phyloP scores from a whole-genome alignment of 1,140 invertebrate genomes.

The Macrosteles quadrilineatus region DNA sequence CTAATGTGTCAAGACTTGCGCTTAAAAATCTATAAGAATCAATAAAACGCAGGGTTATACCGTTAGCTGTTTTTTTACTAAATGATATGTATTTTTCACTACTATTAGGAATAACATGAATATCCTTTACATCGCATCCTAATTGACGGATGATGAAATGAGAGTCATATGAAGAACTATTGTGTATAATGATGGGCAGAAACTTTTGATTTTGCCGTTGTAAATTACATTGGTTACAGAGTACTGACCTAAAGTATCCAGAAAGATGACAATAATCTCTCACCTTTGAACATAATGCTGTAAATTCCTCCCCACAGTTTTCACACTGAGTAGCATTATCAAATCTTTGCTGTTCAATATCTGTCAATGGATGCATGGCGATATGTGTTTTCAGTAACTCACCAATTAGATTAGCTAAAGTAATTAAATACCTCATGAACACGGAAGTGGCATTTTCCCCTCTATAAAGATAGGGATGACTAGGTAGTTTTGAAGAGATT shows the following conservation, averaged over 20 bases:
- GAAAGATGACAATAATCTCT: constrained; percentile 25
- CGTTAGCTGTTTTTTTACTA: constrained; percentile 18
- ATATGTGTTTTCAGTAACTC: not conserved
- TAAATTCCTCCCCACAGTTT: constrained; percentile 9
- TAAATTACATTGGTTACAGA: constrained; percentile 24
- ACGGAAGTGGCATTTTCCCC: not conserved
- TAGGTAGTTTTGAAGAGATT: constrained; percentile 10
- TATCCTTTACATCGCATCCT: constrained; percentile 11
- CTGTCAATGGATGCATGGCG: not conserved
- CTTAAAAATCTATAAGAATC: constrained; percentile 27
- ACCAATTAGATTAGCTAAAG: not conserved
- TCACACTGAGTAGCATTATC: constrained; percentile 1
- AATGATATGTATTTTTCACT: constrained; percentile 31
- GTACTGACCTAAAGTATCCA: constrained; percentile 4
- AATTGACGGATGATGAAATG: constrained; percentile 29
- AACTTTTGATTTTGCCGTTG: constrained; percentile 18
- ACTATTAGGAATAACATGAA: constrained; percentile 23
- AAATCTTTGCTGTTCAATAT: not conserved
- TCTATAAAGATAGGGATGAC: constrained; percentile 26
- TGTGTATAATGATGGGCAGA: constrained; percentile 21
- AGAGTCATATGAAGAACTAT: constrained; percentile 22
- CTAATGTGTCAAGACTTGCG: constrained; percentile 3
- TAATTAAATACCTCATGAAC: constrained; percentile 15
- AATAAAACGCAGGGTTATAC: constrained; percentile 25
- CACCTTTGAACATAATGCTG: not conserved